Evolutionary conservation across 2,113 vertebrate genomes (phyloP).

Genomic region (Numida meleagris): DNA sequence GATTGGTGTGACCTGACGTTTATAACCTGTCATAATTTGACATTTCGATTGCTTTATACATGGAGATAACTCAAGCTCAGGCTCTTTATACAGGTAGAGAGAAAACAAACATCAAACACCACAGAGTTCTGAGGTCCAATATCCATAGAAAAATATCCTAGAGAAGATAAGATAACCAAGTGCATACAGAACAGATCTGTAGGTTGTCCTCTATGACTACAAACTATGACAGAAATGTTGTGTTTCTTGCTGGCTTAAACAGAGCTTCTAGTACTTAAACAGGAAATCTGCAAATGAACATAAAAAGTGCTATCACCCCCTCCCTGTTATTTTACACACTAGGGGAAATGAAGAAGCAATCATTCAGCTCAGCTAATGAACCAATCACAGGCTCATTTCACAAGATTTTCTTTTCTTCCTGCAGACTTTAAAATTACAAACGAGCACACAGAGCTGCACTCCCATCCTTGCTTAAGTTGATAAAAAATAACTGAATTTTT

Average conservation of each 20-base stretch:
- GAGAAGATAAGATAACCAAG: not conserved
- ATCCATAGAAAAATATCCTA: not conserved
- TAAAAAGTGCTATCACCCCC: not conserved
- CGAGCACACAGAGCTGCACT: not conserved
- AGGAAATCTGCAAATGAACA: conserved; percentile 2
- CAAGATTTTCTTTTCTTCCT: not conserved
- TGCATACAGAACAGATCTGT: not conserved
- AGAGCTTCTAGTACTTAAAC: not conserved
- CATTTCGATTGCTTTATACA: not conserved
- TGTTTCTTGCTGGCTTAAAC: not conserved
- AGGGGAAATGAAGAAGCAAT: not conserved
- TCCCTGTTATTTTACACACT: not conserved
- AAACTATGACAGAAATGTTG: not conserved
- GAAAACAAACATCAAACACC: not conserved
- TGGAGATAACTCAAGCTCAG: not conserved
- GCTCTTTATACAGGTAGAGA: not conserved
- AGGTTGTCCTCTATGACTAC: not conserved
- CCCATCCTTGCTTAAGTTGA: not conserved
- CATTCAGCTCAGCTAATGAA: not conserved
- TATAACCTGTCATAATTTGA: not conserved
- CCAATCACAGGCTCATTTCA: not conserved
- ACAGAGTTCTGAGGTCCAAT: not conserved
- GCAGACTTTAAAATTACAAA: not conserved
- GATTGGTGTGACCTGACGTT: not conserved
- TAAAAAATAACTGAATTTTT: not conserved